phyloP scores from a whole-genome alignment of 2,113 vertebrate genomes.

The Saimiri boliviensis region DNA sequence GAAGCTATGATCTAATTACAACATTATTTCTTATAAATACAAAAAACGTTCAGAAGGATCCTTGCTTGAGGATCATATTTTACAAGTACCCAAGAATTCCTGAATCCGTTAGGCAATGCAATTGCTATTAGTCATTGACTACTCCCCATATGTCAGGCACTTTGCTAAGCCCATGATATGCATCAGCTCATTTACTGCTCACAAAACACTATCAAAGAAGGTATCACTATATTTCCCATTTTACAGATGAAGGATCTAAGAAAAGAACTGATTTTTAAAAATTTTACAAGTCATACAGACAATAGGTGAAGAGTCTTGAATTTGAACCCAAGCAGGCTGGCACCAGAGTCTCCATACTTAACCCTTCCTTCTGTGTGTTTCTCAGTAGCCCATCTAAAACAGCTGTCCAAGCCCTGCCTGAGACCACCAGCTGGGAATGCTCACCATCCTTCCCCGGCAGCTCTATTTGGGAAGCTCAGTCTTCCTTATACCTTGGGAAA shows the following conservation, averaged over 20 bases:
- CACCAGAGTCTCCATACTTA: not conserved
- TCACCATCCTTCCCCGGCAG: not conserved
- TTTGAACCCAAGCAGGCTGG: not conserved
- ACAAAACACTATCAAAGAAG: not conserved
- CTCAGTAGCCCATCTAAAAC: not conserved
- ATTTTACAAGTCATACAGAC: not conserved
- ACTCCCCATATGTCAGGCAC: not conserved
- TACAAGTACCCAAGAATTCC: not conserved
- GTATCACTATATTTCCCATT: not conserved
- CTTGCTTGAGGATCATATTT: not conserved
- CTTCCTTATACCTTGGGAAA: not conserved
- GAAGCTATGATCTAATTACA: not conserved
- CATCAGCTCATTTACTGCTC: not conserved
- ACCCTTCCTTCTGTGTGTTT: not conserved
- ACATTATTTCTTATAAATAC: not conserved
- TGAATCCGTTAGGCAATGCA: not conserved
- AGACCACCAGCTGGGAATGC: not conserved
- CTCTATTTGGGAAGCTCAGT: not conserved
- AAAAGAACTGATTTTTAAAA: not conserved
- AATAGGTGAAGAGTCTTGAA: not conserved
- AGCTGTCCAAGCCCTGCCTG: not conserved
- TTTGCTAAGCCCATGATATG: not conserved
- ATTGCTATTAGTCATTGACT: not conserved
- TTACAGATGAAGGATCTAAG: not conserved
- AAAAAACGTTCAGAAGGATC: not conserved